Conservation (phyloP, 2,888 invertebrate species). For the Julus scanicus region DNA sequence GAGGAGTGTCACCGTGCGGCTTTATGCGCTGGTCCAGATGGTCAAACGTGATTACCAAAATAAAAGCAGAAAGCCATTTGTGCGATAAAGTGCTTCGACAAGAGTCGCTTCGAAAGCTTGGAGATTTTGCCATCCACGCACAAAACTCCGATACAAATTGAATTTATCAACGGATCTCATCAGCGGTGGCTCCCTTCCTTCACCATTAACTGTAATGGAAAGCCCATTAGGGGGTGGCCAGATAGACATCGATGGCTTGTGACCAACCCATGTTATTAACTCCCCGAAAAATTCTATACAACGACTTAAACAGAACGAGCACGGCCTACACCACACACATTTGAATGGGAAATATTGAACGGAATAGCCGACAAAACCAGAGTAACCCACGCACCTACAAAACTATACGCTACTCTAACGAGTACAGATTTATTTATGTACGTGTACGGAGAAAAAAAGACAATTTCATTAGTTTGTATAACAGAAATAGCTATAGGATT, state of each 20-base stretch:
- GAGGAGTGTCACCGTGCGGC: not conserved
- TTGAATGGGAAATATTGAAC: not conserved
- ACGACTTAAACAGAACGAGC: not conserved
- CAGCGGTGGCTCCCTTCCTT: conserved; percentile 23
- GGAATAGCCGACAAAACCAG: not conserved
- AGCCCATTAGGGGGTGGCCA: conserved; percentile 32
- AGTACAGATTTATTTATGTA: no score
- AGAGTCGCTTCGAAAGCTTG: not conserved
- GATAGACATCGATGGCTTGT: conserved; percentile 42
- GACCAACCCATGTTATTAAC: conserved; percentile 44
- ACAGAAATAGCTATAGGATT: no score
- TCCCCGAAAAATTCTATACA: not conserved
- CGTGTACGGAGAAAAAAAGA: no score
- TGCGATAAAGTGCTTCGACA: conserved; percentile 43
- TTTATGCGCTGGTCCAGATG: conserved; percentile 5
- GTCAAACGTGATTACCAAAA: conserved; percentile 26
- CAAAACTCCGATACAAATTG: not conserved
- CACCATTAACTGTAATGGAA: conserved; percentile 45
- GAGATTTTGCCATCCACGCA: not conserved
- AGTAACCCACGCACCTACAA: not conserved
- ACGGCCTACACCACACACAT: not conserved
- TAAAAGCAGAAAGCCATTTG: conserved; percentile 44
- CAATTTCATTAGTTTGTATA: no score
- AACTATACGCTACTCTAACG: no score
- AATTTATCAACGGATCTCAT: conserved; percentile 44